These are phyloP conservation scores for Aspiorhynchus laticeps DNA, from an alignment of 2,113 vertebrate species.

Conservation along the genomic window DNA sequence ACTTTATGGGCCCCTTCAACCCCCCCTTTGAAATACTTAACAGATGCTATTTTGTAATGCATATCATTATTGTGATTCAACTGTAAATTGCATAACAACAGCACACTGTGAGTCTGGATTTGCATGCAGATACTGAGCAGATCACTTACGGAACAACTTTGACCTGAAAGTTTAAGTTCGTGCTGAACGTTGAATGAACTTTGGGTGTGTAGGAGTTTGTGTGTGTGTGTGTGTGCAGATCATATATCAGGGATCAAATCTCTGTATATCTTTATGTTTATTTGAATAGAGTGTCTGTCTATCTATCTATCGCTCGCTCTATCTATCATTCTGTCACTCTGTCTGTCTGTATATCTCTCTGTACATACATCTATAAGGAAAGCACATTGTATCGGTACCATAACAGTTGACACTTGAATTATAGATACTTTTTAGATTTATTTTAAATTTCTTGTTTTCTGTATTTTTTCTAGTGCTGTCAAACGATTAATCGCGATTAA, in stretches of 20 bases:
- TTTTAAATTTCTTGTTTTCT: too few species aligned
- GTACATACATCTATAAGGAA: too few species aligned
- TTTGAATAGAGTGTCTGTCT: not conserved
- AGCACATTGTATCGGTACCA: too few species aligned
- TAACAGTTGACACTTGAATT: too few species aligned
- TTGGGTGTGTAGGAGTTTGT: not conserved
- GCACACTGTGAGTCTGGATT: constrained; percentile 23
- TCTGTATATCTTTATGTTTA: not conserved
- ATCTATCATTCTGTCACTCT: too few species aligned
- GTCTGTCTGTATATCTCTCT: too few species aligned
- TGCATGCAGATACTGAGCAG: constrained; percentile 9
- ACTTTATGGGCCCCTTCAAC: not conserved
- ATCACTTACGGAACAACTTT: constrained; percentile 6
- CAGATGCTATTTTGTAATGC: constrained; percentile 25
- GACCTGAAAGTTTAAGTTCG: constrained; percentile 14
- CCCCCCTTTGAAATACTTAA: not conserved
- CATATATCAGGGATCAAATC: constrained; percentile 1
- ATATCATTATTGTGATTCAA: constrained; percentile 20
- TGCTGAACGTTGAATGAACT: constrained; percentile 7
- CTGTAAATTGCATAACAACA: constrained; percentile 23
- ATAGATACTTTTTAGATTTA: too few species aligned
- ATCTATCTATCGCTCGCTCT: too few species aligned
- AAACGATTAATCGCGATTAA: too few species aligned
- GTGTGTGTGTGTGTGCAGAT: not conserved
- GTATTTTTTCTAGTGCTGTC: too few species aligned